Conservation (phyloP, 2,113 vertebrate genomes). For the Tonatia bakeri region DNA sequence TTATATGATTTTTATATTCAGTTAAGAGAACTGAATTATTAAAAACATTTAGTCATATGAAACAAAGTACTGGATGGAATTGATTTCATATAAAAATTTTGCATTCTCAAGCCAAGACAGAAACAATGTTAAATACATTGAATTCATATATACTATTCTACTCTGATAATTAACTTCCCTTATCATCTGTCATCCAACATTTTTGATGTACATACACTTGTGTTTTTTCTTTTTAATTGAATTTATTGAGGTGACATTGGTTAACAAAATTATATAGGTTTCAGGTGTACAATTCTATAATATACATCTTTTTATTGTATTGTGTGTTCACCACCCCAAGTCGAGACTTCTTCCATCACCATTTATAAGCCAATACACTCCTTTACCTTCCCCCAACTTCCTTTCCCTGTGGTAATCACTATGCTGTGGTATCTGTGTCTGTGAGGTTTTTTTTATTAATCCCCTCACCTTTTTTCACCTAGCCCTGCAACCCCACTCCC, state of each 20-base stretch:
- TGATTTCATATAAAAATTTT: not conserved
- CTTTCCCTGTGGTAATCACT: not conserved
- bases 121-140: not conserved
- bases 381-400: not conserved
- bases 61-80: not conserved
- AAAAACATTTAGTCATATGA: not conserved
- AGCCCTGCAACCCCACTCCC: not conserved
- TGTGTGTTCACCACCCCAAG: too few relatives aligned
- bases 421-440: not conserved
- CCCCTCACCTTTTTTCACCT: not conserved
- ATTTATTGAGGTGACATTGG: not conserved
- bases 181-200: not conserved
- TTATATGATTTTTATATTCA: not conserved
- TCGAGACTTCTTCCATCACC: not conserved
- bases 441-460: not conserved
- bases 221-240: not conserved
- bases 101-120: not conserved
- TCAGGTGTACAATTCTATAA: too few relatives aligned
- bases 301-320: too few relatives aligned
- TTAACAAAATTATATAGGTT: too few relatives aligned
- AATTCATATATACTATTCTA: not conserved
- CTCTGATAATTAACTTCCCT: not conserved
- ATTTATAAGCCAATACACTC: not conserved
- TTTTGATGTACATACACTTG: not conserved
- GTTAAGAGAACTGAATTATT: not conserved